Conservation (phyloP, 2,113 vertebrate species). For the Ameiurus melas region DNA sequence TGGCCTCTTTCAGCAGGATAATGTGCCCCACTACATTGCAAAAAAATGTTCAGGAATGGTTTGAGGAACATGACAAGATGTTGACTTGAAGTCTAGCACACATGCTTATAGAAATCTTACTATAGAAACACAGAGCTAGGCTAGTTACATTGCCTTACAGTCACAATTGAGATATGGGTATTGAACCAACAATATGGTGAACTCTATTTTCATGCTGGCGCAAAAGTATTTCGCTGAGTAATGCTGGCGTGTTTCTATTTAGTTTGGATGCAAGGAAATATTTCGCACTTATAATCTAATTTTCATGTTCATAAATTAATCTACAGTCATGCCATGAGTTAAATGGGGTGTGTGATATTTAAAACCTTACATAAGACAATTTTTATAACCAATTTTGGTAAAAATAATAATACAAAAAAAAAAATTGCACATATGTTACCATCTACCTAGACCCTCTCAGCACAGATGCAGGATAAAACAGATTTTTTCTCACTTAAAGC, state of each 20-base stretch:
- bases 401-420: background rate
- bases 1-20: background rate
- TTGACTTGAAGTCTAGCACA: background rate
- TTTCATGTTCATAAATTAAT: background rate
- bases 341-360: background rate
- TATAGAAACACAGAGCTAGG: background rate
- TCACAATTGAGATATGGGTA: background rate
- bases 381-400: background rate
- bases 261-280: background rate
- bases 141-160: background rate
- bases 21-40: background rate
- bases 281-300: background rate
- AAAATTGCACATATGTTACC: background rate
- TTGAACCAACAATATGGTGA: background rate
- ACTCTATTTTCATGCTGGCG: background rate
- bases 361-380: background rate
- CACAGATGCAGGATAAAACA: background rate
- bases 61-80: background rate
- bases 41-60: background rate
- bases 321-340: background rate
- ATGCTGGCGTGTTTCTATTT: background rate
- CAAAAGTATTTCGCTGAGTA: background rate
- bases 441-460: background rate
- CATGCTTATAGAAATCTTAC: background rate
- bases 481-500: background rate